Evolutionary conservation across 2,888 invertebrate genomes (phyloP), one percentile per base, ranked within the genome.

Genomic region (Auanema sp.): DNA sequence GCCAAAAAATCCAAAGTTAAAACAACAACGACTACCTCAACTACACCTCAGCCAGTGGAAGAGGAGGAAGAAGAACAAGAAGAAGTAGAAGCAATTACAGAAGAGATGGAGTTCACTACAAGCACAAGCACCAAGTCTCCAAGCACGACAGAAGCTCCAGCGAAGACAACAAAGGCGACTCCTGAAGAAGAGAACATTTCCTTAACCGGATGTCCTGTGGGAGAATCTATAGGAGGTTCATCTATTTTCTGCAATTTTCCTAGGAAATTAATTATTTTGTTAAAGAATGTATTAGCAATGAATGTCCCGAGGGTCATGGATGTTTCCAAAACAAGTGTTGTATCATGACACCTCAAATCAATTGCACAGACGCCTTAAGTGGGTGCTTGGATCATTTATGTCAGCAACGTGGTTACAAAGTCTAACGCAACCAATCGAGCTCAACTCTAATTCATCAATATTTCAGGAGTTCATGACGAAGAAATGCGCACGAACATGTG

Each of bases 311-410:
- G 53, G 71, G 73, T 18, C 76, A 77, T 60, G 69, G 71, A 24
- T 78, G 78, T 62, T 70, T 73, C 23, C 72, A 77, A 51, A 67
- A 66, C 10, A 69, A 66, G 23, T 79, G 77, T 57, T 79, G 79
- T 54, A 74, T 74, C 40, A 58, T 79, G 23, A 75, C 77, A 6
- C 77, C 79, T 8, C 71, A 76, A 59, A 74, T 77, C 55, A 70
- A 74, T 58, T 79, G 79, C 43, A 75, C 75, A 4, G 79, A 79
- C 49, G 43, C 60, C 0, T 58, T 76, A 14, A 62, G 66, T 12
- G 68, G 68, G 4, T 79, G 79, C 43, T 65, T 71, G 21, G 23
- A 63, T 2, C 71, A 76, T 57, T 64, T 77, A 25, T 79, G 79
- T 54, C 66, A 75, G 24, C 51, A 68, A 25, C 64, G 70, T 23